A percentile compares a stretch with the other conserved stretches of the same genome.
These are phyloP conservation scores for Julus scandinavius DNA, from an alignment of 2,888 invertebrate species.

Conservation along the genomic window DNA sequence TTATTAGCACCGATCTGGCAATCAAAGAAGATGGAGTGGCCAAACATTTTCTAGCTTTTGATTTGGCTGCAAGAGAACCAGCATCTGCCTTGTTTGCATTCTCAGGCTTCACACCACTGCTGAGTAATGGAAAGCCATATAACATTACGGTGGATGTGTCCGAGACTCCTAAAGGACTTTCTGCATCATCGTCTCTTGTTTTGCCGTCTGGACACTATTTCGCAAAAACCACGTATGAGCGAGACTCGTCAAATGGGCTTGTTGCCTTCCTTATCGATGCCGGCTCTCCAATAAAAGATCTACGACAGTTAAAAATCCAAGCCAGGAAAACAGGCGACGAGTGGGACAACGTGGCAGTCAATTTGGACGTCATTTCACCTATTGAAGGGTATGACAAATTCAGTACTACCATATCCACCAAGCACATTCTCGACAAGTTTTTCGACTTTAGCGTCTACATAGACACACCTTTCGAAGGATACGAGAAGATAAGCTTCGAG, in stretches of 20 bases:
- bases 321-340: conserved; percentile 48
- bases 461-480: conserved; percentile 52
- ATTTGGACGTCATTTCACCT: conserved; percentile 42
- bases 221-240: neutral
- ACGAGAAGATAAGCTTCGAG: conserved; percentile 53
- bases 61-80: neutral
- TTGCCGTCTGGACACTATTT: conserved; percentile 39
- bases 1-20: neutral
- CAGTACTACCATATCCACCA: conserved; percentile 25
- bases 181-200: neutral
- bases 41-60: neutral
- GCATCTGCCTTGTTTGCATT: neutral
- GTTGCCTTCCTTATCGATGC: conserved; percentile 47
- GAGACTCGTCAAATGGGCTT: neutral
- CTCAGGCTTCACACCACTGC: neutral
- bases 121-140: neutral
- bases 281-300: neutral
- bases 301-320: conserved; percentile 12
- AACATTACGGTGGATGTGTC: conserved; percentile 44
- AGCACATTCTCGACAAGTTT: conserved; percentile 36
- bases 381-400: conserved; percentile 54
- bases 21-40: neutral
- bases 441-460: conserved; percentile 48
- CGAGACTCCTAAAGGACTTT: conserved; percentile 12
- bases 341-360: conserved; percentile 52